A percentile compares a stretch with the other conserved stretches of the same genome.
Conservation (phyloP, 2,113 vertebrate genomes). For the Ornithorhynchus anatinus region DNA sequence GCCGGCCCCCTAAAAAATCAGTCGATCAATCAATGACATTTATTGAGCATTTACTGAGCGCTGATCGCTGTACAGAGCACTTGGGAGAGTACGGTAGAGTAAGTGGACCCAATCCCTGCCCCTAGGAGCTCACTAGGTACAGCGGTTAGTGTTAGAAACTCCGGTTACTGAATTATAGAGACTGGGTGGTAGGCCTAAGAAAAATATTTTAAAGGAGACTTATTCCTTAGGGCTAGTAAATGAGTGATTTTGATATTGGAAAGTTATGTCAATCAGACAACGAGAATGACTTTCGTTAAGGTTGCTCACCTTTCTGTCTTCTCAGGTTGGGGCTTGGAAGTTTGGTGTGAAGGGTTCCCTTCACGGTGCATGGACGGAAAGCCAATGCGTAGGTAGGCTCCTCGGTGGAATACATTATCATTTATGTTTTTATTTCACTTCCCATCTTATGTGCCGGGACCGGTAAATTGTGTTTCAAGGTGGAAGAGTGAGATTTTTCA, state of each 20-base stretch:
- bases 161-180: background rate
- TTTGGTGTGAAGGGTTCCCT: slow-evolving; percentile 74
- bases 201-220: background rate
- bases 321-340: slow-evolving; percentile 57
- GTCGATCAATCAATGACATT: no score
- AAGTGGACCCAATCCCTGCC: no score
- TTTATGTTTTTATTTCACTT: background rate
- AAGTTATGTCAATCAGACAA: background rate
- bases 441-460: background rate
- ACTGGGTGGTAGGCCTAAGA: background rate
- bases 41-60: no score
- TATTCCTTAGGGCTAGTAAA: background rate
- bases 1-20: no score
- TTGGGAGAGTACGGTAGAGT: no score
- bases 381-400: slow-evolving; percentile 93
- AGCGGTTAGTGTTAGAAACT: no score
- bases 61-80: no score
- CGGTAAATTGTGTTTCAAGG: background rate
- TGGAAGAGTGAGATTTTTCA: background rate
- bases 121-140: no score
- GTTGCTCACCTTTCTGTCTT: slow-evolving; percentile 26
- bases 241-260: background rate
- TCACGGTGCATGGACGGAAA: slow-evolving; percentile 94
- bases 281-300: slow-evolving; percentile 27
- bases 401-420: slow-evolving; percentile 16